Evolutionary conservation across 1,140 invertebrate genomes (phyloP).

Genomic region (Mesaphorura yosii): DNA sequence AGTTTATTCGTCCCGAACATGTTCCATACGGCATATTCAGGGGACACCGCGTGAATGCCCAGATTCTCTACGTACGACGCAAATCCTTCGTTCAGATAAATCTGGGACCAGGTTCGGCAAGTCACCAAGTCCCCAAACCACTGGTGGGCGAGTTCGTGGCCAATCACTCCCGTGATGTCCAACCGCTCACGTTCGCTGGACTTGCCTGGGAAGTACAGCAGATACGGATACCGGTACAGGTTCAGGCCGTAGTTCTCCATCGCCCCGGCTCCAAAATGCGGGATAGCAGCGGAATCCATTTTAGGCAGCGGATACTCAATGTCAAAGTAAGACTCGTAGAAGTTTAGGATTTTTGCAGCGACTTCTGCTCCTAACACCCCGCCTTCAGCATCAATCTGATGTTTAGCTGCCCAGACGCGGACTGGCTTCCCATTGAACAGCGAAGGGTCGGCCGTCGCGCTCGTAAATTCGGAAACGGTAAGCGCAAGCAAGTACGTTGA

Average conservation of each 20-base stretch:
- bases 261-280: constrained; percentile 58
- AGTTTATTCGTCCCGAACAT: constrained; percentile 50
- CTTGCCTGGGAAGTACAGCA: constrained; percentile 11
- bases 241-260: constrained; percentile 48
- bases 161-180: background rate
- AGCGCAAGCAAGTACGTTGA: constrained; percentile 71
- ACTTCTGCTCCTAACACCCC: constrained; percentile 80
- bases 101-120: constrained; percentile 32
- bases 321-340: constrained; percentile 86
- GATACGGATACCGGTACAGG: constrained; percentile 34
- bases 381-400: constrained; percentile 70
- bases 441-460: background rate
- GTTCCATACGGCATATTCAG: constrained; percentile 40
- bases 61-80: constrained; percentile 32
- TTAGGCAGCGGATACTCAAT: constrained; percentile 91
- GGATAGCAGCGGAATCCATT: constrained; percentile 86
- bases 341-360: constrained; percentile 70
- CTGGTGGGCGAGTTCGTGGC: constrained; percentile 21
- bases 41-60: constrained; percentile 25
- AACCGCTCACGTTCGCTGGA: background rate
- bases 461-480: constrained; percentile 57
- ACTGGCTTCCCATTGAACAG: constrained; percentile 8
- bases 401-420: constrained; percentile 49
- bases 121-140: constrained; percentile 33
- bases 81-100: constrained; percentile 34